Percentiles rank a stretch among this genome's conserved stretches.
phyloP scores from a whole-genome alignment of 92 coral and sea anemone species.

The Pocillopora grandis region DNA sequence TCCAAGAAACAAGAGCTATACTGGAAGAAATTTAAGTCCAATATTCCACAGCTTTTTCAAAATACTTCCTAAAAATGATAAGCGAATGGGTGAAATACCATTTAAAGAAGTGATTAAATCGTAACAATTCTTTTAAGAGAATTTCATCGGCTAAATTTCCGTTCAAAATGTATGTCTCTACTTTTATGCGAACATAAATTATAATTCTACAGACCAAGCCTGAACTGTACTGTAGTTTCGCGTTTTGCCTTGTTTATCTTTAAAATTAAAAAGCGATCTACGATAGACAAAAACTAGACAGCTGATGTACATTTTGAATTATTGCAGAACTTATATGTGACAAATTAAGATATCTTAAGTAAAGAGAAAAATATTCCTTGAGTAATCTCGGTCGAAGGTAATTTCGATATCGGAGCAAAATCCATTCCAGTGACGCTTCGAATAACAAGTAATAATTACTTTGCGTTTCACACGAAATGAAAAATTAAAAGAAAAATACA shows the following conservation, averaged over 20 bases:
- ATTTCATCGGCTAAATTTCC: too few species aligned
- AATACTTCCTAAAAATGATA: too few species aligned
- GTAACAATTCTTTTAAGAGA: too few species aligned
- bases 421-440: background rate
- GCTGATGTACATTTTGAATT: background rate
- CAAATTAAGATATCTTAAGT: conserved; percentile 20
- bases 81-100: too few species aligned
- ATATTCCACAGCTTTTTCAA: too few species aligned
- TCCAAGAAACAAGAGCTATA: too few species aligned
- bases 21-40: too few species aligned
- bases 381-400: background rate
- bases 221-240: background rate
- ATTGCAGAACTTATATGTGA: background rate
- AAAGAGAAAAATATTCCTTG: conserved; percentile 13
- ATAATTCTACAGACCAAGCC: background rate
- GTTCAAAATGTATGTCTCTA: too few species aligned
- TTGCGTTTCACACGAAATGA: background rate
- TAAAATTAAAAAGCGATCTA: conserved; percentile 23
- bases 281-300: conserved; percentile 5
- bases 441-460: background rate
- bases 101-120: too few species aligned
- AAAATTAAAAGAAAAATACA: background rate
- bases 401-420: background rate
- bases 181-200: too few species aligned
- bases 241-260: conserved; percentile 6